Evolutionary conservation across 2,888 invertebrate species (phyloP), one percentile per base, ranked within the genome.

Genomic region (Pollenia angustigena): DNA sequence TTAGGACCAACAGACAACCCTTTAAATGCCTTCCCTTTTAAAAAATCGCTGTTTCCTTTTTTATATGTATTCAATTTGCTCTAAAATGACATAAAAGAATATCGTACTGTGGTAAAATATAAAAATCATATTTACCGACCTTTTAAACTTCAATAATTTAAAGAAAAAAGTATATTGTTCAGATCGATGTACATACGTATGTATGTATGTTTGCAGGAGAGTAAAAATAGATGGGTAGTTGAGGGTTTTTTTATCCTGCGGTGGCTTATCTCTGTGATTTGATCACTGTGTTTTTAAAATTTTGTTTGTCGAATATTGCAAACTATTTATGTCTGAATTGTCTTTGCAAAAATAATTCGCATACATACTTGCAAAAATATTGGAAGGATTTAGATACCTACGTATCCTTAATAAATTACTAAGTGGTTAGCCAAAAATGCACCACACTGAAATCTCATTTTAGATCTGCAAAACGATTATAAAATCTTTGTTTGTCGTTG

Each of bases 181-280:
- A n/a, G 12, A 4, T 56, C 4, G 14, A 23, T 71, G n/a, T 32
- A 32, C 32, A 32, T 6, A 32, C 6, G 32, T 32, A 32, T 44
- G 23, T 64, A 64, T 12, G 10, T 62, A 54, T 16, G 54, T 18
- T 40, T 9, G 40, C 40, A 62, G 16, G 44, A 44, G 46, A 18
- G 44, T 46, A 11, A 9, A 8, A 12, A 7, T 44, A 64, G 44
- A 12, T 18, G 44, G 12, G 44, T 64, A 42, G 64, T 46, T 64
- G 18, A 64, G 18, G 44, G 10, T 46, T 44, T 44, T 23, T 44
- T 44, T 4, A 11, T 7, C n/a, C 40, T 14, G 56, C 42, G 54
- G 74, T 74, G 60, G 48, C 48, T 74, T 64, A 75, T 64, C 75
- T 75, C 12, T 42, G 10, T 16, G 60, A 75, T 48, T 75, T 75